These are phyloP conservation scores for Tyria jacobaeae DNA, from an alignment of 2,888 invertebrate species.

Conservation along the genomic window DNA sequence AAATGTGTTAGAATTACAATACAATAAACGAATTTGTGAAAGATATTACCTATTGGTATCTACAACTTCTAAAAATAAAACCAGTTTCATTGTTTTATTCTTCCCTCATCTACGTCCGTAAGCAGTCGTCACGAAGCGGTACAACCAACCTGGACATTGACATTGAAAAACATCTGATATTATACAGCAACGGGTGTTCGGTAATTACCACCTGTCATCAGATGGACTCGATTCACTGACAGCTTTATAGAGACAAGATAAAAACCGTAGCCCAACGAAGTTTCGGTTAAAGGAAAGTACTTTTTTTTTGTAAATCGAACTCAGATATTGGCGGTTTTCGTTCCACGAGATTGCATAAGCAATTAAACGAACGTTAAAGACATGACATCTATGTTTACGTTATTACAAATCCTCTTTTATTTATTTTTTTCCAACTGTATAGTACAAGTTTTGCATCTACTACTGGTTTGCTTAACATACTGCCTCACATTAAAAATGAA, in stretches of 20 bases:
- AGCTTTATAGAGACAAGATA: constrained; percentile 58
- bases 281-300: not conserved
- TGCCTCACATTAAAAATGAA: constrained; percentile 12
- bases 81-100: constrained; percentile 17
- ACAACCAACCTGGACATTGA: constrained; percentile 57
- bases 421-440: not conserved
- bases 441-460: not conserved
- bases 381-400: not conserved
- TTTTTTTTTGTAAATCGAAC: not conserved
- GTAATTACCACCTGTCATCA: constrained; percentile 72
- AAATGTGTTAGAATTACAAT: constrained; percentile 29
- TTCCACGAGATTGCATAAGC: not conserved
- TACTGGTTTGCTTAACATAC: constrained; percentile 4
- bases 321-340: not conserved
- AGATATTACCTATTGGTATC: constrained; percentile 26
- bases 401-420: not conserved
- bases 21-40: constrained; percentile 36
- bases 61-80: not conserved
- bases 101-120: constrained; percentile 34
- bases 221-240: constrained; percentile 61
- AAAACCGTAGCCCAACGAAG: constrained; percentile 24
- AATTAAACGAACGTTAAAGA: not conserved
- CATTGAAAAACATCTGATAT: constrained; percentile 63
- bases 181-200: constrained; percentile 60
- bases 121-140: constrained; percentile 40